Conservation (phyloP, 2,113 vertebrate species). For the Phalacrocorax brasilianus region DNA sequence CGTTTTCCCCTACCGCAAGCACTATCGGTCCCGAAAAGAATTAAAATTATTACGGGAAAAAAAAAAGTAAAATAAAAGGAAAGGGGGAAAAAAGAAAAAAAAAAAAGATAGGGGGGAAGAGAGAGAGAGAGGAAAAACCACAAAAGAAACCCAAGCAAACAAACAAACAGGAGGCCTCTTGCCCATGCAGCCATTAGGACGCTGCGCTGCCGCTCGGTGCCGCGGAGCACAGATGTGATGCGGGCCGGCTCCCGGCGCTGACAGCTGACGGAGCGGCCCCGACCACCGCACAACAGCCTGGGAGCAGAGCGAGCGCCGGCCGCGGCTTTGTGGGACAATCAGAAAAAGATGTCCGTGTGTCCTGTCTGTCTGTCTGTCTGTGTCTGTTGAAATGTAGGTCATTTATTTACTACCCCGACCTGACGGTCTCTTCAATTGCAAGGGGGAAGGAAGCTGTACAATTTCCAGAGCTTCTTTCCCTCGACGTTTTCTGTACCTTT, state of each 20-base stretch:
- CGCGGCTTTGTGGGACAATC: conserved; percentile 76
- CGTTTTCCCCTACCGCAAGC: neutral
- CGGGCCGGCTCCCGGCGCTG: conserved; percentile 74
- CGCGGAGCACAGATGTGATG: conserved; percentile 74
- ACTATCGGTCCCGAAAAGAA: conserved; percentile 17
- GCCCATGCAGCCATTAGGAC: conserved; percentile 59
- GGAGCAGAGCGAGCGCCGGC: conserved; percentile 57
- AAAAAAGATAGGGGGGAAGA: neutral
- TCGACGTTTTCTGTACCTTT: conserved; percentile 49
- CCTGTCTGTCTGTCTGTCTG: conserved; percentile 76
- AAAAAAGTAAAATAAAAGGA: neutral
- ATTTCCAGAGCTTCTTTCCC: neutral
- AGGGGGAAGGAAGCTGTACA: neutral
- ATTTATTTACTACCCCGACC: conserved; percentile 75
- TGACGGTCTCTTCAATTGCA: conserved; percentile 63
- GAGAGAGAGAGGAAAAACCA: neutral
- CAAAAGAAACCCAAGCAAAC: conserved; percentile 10
- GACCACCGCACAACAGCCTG: conserved; percentile 68
- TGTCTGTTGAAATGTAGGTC: conserved; percentile 77
- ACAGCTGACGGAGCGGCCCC: conserved; percentile 76
- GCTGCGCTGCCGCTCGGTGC: conserved; percentile 48
- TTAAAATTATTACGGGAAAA: neutral
- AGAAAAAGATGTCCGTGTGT: conserved; percentile 69
- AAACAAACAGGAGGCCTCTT: conserved; percentile 53
- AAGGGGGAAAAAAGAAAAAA: neutral